Conservation (phyloP, 2,888 invertebrate species). For the Pseudanteris insignis region DNA sequence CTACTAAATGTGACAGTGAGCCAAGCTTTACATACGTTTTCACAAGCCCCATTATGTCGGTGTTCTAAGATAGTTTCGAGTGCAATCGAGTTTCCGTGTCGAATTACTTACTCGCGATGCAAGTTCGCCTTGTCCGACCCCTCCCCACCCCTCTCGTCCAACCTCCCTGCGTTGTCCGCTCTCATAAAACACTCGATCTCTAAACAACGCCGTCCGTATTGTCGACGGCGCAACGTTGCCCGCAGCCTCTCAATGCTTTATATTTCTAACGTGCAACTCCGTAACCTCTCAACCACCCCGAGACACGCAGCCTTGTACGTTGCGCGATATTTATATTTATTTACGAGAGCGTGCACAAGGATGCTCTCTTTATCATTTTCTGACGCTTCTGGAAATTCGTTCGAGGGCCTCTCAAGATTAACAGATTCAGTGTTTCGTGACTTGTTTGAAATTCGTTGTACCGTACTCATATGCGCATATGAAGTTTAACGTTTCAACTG, state of each 20-base stretch:
- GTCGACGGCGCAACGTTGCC: too few species aligned
- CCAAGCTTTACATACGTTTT: constrained; percentile 25
- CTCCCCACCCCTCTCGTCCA: neutral
- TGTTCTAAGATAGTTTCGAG: constrained; percentile 33
- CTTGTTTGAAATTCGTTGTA: too few species aligned
- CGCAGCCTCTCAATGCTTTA: constrained; percentile 44
- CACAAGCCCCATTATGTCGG: constrained; percentile 26
- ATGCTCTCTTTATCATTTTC: too few species aligned
- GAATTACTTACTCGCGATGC: constrained; percentile 53
- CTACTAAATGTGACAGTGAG: constrained; percentile 11
- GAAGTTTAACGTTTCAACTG: too few species aligned
- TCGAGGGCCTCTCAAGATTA: too few species aligned
- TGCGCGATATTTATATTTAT: constrained; percentile 39
- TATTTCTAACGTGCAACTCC: constrained; percentile 31
- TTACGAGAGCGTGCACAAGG: constrained; percentile 28
- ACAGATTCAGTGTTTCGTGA: too few species aligned
- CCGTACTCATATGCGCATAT: too few species aligned
- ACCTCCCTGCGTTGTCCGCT: too few species aligned
- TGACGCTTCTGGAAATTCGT: too few species aligned
- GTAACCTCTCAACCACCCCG: constrained; percentile 19
- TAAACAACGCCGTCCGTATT: constrained; percentile 18
- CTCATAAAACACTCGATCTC: constrained; percentile 17
- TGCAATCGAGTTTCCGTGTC: constrained; percentile 53
- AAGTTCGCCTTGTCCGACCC: constrained; percentile 24
- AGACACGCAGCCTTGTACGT: constrained; percentile 14